These are phyloP conservation scores for Gymnosoma rotundatum DNA, from an alignment of 2,888 invertebrate species.

Conservation along the genomic window DNA sequence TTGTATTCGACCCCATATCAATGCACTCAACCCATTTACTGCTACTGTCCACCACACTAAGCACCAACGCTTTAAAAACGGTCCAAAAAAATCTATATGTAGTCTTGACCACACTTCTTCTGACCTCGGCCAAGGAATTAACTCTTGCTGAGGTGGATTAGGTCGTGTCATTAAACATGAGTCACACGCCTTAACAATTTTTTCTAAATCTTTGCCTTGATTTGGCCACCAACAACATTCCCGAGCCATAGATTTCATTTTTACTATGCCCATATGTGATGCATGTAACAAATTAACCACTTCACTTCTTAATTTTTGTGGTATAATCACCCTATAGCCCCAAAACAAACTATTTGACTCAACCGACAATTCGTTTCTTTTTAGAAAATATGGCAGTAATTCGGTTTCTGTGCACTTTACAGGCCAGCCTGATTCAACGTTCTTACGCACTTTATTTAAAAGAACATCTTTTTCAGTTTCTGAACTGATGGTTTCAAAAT, in stretches of 20 bases:
- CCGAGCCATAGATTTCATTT: constrained; percentile 57
- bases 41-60: constrained; percentile 70
- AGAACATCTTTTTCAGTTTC: constrained; percentile 9
- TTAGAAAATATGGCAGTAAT: constrained; percentile 48
- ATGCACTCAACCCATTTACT: constrained; percentile 68
- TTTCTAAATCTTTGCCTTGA: constrained; percentile 71
- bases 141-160: constrained; percentile 1
- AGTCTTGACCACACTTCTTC: constrained; percentile 43
- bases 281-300: constrained; percentile 68
- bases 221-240: constrained; percentile 73
- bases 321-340: constrained; percentile 48
- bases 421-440: constrained; percentile 37
- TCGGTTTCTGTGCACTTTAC: constrained; percentile 19
- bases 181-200: constrained; percentile 61
- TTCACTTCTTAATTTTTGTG: constrained; percentile 57
- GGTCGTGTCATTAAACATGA: constrained; percentile 50
- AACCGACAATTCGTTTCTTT: constrained; percentile 48
- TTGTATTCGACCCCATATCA: constrained; percentile 47
- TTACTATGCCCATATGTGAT: constrained; percentile 66
- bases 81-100: constrained; percentile 56
- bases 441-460: constrained; percentile 23
- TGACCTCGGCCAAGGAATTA: constrained; percentile 44
- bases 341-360: constrained; percentile 56
- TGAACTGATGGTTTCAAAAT: constrained; percentile 14
- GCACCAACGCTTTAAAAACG: constrained; percentile 50